These are phyloP conservation scores for Sebastes vulpes DNA, from an alignment of 2,797 vertebrate species.

Conservation along the genomic window DNA sequence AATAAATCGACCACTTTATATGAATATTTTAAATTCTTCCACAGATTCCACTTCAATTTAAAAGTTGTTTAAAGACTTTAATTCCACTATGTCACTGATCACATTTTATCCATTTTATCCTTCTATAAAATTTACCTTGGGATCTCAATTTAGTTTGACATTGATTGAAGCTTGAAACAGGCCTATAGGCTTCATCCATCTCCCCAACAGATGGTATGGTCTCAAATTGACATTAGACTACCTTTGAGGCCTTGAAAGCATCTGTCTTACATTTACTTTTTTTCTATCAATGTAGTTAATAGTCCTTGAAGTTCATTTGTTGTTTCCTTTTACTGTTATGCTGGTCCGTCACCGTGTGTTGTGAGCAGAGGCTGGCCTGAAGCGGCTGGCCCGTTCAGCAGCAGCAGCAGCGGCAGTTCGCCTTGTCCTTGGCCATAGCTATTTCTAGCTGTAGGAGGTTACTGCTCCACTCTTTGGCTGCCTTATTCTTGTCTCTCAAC, in stretches of 20 bases:
- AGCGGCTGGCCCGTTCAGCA: slow-evolving; percentile 32
- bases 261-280: slow-evolving; percentile 46
- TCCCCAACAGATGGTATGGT: slow-evolving; percentile 57
- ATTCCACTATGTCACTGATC: not conserved
- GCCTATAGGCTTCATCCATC: slow-evolving; percentile 35
- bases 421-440: slow-evolving; percentile 71
- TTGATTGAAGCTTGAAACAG: slow-evolving; percentile 47
- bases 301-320: slow-evolving; percentile 63
- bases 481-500: slow-evolving; percentile 58
- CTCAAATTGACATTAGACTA: slow-evolving; percentile 58
- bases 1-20: not conserved
- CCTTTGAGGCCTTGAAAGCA: slow-evolving; percentile 66
- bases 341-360: slow-evolving; percentile 37
- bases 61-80: not conserved
- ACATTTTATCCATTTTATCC: slow-evolving; percentile 4
- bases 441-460: slow-evolving; percentile 64
- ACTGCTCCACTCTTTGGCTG: slow-evolving; percentile 34
- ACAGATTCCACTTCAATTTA: slow-evolving; percentile 22
- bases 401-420: slow-evolving; percentile 14
- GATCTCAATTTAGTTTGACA: slow-evolving; percentile 36
- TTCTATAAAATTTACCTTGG: slow-evolving; percentile 19
- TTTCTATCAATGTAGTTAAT: slow-evolving; percentile 48
- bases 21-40: not conserved
- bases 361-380: slow-evolving; percentile 37
- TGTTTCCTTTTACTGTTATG: slow-evolving; percentile 57